Conservation (phyloP, 1,140 invertebrate genomes). For the Dinoponera quadriceps region DNA sequence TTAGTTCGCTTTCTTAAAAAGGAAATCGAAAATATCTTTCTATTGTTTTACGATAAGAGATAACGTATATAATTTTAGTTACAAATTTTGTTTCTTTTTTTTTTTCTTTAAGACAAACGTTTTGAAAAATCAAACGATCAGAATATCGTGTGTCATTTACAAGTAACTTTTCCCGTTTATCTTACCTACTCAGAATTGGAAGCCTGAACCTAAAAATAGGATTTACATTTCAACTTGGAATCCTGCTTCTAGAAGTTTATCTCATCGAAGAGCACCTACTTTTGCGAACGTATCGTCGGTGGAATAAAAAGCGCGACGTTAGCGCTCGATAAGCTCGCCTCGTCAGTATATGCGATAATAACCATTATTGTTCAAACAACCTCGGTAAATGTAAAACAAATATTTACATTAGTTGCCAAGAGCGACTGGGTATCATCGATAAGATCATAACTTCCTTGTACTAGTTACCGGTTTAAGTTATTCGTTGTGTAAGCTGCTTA, state of each 20-base stretch:
- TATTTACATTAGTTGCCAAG: slow-evolving; percentile 43
- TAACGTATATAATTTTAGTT: too few relatives aligned
- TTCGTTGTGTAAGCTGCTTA: not conserved
- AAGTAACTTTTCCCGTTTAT: too few relatives aligned
- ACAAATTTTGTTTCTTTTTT: too few relatives aligned
- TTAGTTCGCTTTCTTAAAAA: too few relatives aligned
- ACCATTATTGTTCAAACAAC: slow-evolving; percentile 65
- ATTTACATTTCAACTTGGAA: not conserved
- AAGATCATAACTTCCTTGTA: slow-evolving; percentile 42
- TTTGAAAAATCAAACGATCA: too few relatives aligned
- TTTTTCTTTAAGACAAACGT: too few relatives aligned
- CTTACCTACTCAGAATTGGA: too few relatives aligned
- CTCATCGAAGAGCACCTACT: not conserved
- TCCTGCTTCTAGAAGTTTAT: not conserved
- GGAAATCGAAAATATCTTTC: not conserved
- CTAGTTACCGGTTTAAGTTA: slow-evolving; percentile 26
- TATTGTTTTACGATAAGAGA: too few relatives aligned
- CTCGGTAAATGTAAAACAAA: slow-evolving; percentile 63
- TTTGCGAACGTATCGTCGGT: slow-evolving; percentile 24
- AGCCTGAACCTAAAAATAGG: not conserved
- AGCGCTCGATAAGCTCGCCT: slow-evolving; percentile 33
- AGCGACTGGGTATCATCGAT: slow-evolving; percentile 44
- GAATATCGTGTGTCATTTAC: too few relatives aligned
- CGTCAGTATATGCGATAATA: slow-evolving; percentile 44
- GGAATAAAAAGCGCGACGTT: slow-evolving; percentile 11